Base-by-base conservation (phyloP, 2,888 invertebrate genomes). In the Lycocerus yunnanus region DNA sequence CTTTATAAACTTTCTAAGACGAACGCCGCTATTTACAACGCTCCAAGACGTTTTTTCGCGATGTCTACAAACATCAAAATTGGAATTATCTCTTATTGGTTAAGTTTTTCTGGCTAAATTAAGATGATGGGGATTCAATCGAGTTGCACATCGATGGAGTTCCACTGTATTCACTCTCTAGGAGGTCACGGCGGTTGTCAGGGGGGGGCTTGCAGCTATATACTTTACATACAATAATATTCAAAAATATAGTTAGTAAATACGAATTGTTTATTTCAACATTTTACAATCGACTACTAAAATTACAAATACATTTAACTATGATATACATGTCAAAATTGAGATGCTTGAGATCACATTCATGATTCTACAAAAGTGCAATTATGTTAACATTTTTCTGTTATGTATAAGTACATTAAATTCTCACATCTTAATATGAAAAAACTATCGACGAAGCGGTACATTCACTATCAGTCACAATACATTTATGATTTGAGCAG, bases 281-380 rank as follows among this genome's bases (percentile, higher is more conserved):
- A 73, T 77, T 76, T 72, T 78, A 78, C 78, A 79, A 75, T 63
- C 20, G n/a, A 18, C 73, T 78, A 76, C 80, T 82, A 80, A 77
- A 43, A 72, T 78, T 77, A 77, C 79, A 82, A 80, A 81, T 83
- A 83, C 80, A 79, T 79, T 82, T 82, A 18, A 66, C 80, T 82
- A 84, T 80, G 81, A 82, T 82, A 81, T 81, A 82, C 82, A 83
- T 82, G 82, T 82, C 80, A 81, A 82, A 82, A 83, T 80, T 82
- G 80, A 82, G 82, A 83, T 80, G 81, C 77, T 80, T 84, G 84
- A 85, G 85, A 85, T 85, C 85, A 84, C 82, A 82, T 73, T 71
- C 72, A 75, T 72, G 69, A 70, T 73, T 69, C 76, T 79, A 79
- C 73, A 77, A 77, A 61, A 66, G 68, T 69, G 66, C 75, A 69